Conservation (phyloP, 2,113 vertebrate genomes). For the Bambusicola thoracicus region DNA sequence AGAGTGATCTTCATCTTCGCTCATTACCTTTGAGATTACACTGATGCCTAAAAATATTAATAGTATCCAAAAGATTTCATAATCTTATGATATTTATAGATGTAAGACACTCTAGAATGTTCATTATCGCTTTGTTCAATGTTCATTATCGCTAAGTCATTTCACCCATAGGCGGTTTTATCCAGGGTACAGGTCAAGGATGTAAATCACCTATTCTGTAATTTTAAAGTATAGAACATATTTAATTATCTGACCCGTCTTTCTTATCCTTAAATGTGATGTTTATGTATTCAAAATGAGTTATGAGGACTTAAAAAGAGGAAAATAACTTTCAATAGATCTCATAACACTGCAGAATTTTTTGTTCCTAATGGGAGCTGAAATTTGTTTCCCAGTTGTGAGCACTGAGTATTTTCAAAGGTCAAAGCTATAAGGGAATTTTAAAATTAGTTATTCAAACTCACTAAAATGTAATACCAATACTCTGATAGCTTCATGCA, state of each 20-base stretch:
- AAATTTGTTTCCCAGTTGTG: not conserved
- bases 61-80: not conserved
- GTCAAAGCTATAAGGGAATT: conserved; percentile 14
- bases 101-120: not conserved
- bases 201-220: not conserved
- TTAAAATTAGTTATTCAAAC: conserved; percentile 30
- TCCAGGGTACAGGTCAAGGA: not conserved
- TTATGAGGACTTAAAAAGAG: not conserved
- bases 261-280: not conserved
- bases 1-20: not conserved
- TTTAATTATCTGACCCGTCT: not conserved
- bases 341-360: not conserved
- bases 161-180: not conserved
- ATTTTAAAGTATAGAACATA: not conserved
- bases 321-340: not conserved
- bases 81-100: not conserved
- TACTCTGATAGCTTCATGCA: not conserved
- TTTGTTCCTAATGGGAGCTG: not conserved
- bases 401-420: conserved; percentile 12
- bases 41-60: not conserved
- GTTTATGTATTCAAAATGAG: not conserved
- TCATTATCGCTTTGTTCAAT: too few relatives aligned
- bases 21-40: not conserved
- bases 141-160: not conserved
- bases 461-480: not conserved